Evolutionary conservation across 2,113 vertebrate genomes (phyloP), one percentile per base, ranked within the genome.

Genomic region (Narcine bancroftii): DNA sequence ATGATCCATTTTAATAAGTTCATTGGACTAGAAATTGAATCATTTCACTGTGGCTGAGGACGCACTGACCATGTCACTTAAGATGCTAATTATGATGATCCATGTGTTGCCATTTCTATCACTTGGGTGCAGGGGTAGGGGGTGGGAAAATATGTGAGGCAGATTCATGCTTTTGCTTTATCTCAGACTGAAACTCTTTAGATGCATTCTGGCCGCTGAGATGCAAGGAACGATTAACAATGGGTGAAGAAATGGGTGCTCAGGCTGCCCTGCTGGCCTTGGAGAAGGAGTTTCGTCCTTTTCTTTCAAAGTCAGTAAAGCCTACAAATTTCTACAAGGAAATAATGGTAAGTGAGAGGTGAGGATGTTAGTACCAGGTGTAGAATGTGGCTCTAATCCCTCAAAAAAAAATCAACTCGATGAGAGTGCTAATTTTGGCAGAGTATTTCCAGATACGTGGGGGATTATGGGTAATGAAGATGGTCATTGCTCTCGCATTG

Each of bases 51-150:
- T n/a, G 53, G 33, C 26, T 60, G 81, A n/a, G 53, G 17, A 56
- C 26, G 60, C 81, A 7, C 29, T 85, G 50, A 33, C 50, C 50
- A 17, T 87, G 53, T 19, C 81, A 87, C 53, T 87, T 87, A 60
- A 87, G n/a, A 60, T 60, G 50, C 50, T 85, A n/a, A 85, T 85
- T 85, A 87, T 39, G 39, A 87, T 36, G 5, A 87, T 87, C 33
- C 13, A n/a, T 60, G 36, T 87, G 53, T 6, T 36, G 29, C 29
- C 50, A 17, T 10, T 56, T 33, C 50, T 85, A 10, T 50, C 53
- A 87, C n/a, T 87, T 87, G 81, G 53, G 15, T 60, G 53, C 53
- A 60, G 21, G 53, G 6, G 33, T 3, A 3, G 33, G 33, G 5
- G 33, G 10, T 4, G 15, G 53, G n/a, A 17, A 17, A 53, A 47